A percentile compares a stretch with the other conserved stretches of the same genome.
Conservation (phyloP, 37 sponge, comb jelly and placozoan species). For the Beroe forskalii region DNA sequence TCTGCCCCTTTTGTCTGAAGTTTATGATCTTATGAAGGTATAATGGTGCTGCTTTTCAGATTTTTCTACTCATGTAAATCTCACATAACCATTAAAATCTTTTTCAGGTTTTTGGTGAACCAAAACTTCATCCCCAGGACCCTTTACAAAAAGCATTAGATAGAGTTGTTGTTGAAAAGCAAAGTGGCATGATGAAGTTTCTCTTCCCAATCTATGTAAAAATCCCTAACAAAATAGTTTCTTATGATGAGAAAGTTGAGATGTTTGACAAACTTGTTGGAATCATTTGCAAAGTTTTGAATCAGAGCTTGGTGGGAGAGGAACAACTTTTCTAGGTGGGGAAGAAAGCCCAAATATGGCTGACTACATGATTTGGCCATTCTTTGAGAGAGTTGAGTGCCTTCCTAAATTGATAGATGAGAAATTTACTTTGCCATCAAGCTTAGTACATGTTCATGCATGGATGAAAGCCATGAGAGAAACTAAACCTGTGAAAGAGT, state of each 20-base stretch:
- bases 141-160: conserved; percentile 38
- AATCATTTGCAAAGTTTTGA: neutral
- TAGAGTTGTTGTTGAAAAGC: neutral
- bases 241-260: conserved; percentile 38
- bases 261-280: neutral
- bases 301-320: neutral
- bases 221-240: neutral
- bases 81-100: no score
- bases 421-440: neutral
- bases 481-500: conserved; percentile 45
- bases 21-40: no score
- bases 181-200: neutral
- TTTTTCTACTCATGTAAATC: no score
- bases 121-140: conserved; percentile 37
- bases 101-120: neutral
- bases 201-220: conserved; percentile 46
- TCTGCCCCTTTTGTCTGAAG: no score
- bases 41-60: no score
- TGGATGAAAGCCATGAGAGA: conserved; percentile 39
- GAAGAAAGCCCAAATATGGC: conserved; percentile 22
- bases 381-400: conserved; percentile 27
- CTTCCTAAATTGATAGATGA: neutral
- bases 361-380: conserved; percentile 61
- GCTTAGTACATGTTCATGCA: neutral
- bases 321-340: neutral